phyloP scores from a whole-genome alignment of 2,797 vertebrate species.

The Vultur gryphus region DNA sequence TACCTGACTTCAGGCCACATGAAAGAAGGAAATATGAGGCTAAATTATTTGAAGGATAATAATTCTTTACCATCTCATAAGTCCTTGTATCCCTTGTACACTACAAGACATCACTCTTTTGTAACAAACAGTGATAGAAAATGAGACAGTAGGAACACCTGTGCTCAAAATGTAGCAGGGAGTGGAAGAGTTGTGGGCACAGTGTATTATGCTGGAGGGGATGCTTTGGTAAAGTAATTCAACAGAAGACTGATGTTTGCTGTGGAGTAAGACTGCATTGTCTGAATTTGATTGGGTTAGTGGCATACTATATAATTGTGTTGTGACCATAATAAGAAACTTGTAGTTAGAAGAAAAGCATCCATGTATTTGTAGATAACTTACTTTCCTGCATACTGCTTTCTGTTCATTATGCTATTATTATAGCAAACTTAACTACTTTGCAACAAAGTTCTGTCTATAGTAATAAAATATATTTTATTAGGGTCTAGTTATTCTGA shows the following conservation, averaged over 20 bases:
- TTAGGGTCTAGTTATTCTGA: not conserved
- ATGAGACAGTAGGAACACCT: not conserved
- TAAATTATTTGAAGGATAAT: not conserved
- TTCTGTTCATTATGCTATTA: not conserved
- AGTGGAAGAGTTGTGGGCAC: not conserved
- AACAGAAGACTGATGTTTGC: not conserved
- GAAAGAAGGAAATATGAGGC: not conserved
- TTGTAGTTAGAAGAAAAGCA: not conserved
- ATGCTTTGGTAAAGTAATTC: not conserved
- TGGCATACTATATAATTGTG: not conserved
- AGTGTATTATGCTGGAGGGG: not conserved
- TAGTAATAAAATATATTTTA: not conserved
- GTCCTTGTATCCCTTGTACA: not conserved
- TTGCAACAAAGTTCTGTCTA: not conserved
- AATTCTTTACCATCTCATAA: not conserved
- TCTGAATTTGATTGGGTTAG: not conserved
- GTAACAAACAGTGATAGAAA: not conserved
- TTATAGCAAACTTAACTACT: not conserved
- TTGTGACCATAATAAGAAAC: not conserved
- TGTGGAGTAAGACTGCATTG: not conserved
- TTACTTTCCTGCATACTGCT: not conserved
- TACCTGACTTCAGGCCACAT: not conserved
- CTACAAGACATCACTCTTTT: not conserved
- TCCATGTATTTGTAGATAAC: not conserved
- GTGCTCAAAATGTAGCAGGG: not conserved